Base-by-base conservation (phyloP, 1,140 invertebrate genomes). In the Battus philenor region DNA sequence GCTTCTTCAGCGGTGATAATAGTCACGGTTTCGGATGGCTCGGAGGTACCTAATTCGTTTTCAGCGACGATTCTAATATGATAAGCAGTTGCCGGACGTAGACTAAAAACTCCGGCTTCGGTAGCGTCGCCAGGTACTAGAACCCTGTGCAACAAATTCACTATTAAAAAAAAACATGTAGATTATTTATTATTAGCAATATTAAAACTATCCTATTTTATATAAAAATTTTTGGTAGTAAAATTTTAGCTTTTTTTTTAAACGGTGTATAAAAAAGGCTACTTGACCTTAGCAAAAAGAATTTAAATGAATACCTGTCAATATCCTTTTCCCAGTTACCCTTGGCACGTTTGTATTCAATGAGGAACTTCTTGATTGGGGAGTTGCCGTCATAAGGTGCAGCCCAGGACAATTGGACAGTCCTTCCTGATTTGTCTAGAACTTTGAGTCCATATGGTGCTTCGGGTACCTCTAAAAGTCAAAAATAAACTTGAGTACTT, bases 301-400 rank as follows among this genome's bases (percentile, higher is more conserved):
- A n/a, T n/a, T n/a, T n/a, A n/a, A n/a, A n/a, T n/a, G n/a, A n/a
- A 52, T 59, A 78, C 79, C 79, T 76, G 47, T 84, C 94, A 59
- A 95, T 93, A 75, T 95, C 93, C 30, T 88, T 90, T 68, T 95
- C 94, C 92, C 90, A 93, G 47, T 90, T 91, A 68, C 94, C 94
- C 80, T 95, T 95, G 61, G 93, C 94, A 51, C 93, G 92, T 87
- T 97, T 97, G 79, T 97, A 97, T 82, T 98, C 95, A 68, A 98
- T 95, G 30, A 94, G 90, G 78, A 97, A 99, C 69, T 93, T 91
- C 54, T 93, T 95, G 50, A 99, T 94, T 0, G 93, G 93, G n/a
- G 95, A 96, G 79, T 98, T 98, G 51, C 97, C 97, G 74, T 97
- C 93, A 77, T 97, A 98, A 8, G 97, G 96, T 39, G 94, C 92